These are phyloP conservation scores for Spea hammondii DNA, from an alignment of 2,797 vertebrate genomes.

Conservation along the genomic window DNA sequence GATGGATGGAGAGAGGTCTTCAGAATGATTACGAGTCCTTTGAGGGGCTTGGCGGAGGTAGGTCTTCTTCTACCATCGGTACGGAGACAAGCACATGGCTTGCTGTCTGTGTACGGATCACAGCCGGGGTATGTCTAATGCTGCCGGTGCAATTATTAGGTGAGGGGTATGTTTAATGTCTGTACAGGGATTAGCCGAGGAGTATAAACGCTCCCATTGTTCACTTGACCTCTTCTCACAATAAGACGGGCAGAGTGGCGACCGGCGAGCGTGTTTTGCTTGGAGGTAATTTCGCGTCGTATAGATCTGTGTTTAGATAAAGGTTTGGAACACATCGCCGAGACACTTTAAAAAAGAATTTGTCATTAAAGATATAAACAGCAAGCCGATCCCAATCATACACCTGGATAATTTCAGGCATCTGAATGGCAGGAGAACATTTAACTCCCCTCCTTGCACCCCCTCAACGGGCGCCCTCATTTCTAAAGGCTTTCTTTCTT, in stretches of 20 bases:
- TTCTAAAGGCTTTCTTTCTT: conserved; percentile 16
- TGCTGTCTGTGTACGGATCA: background rate
- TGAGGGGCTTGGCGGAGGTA: no score
- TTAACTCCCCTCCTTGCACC: conserved; percentile 8
- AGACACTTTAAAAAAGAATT: conserved; percentile 51
- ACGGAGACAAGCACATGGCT: background rate
- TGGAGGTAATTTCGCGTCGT: conserved; percentile 39
- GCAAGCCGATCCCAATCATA: conserved; percentile 50
- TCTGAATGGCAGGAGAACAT: conserved; percentile 27
- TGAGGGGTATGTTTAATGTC: background rate
- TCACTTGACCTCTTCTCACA: conserved; percentile 36
- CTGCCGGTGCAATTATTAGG: conserved; percentile 6
- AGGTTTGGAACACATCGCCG: conserved; percentile 41
- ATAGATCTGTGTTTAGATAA: conserved; percentile 52
- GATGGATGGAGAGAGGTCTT: no score
- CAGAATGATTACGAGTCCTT: no score
- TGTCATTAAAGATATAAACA: conserved; percentile 53
- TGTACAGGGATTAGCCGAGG: conserved; percentile 34
- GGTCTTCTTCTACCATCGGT: background rate
- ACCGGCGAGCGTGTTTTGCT: conserved; percentile 27
- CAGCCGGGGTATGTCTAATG: background rate
- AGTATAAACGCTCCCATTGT: conserved; percentile 32
- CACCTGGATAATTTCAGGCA: conserved; percentile 49
- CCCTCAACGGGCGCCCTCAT: conserved; percentile 39
- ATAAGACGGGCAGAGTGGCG: conserved; percentile 30